Percentiles rank a stretch among this genome's conserved stretches.
Evolutionary conservation across 1,140 invertebrate genomes (phyloP).

Genomic region (Rhopalosiphum padi): DNA sequence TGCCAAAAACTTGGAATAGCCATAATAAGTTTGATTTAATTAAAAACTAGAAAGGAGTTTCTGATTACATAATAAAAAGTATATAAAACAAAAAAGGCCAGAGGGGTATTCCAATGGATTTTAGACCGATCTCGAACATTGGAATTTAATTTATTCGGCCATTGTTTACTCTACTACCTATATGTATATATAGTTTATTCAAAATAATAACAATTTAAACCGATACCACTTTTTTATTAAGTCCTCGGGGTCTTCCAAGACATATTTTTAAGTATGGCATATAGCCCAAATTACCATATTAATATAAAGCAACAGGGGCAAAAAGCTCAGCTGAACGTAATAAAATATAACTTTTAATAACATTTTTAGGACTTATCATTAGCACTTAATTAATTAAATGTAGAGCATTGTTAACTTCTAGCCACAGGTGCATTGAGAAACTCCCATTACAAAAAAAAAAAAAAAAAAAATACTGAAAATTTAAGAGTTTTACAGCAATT

Average conservation of each 20-base stretch:
- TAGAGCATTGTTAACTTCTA: not conserved
- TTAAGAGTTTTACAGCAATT: not conserved
- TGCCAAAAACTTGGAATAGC: not conserved
- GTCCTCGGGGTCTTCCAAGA: not conserved
- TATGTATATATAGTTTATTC: not conserved
- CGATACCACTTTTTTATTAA: slow-evolving; percentile 4
- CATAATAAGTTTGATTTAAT: not conserved
- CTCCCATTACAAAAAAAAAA: not conserved
- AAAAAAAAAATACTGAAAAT: not conserved
- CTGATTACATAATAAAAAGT: not conserved
- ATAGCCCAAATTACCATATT: not conserved
- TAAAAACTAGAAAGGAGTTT: not conserved
- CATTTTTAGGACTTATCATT: not conserved
- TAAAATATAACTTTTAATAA: not conserved
- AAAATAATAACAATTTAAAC: slow-evolving; percentile 19
- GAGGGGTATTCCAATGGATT: not conserved
- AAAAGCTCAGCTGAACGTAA: not conserved
- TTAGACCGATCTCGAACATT: not conserved
- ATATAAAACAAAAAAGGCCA: not conserved
- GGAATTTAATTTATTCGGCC: not conserved
- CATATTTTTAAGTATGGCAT: not conserved
- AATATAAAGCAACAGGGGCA: not conserved
- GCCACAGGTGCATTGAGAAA: not conserved
- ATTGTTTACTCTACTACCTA: not conserved
- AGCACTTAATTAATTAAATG: slow-evolving; percentile 5